Evolutionary conservation across 2,888 invertebrate species (phyloP), one percentile per base, ranked within the genome.

Genomic region (Drosophila gaucha): DNA sequence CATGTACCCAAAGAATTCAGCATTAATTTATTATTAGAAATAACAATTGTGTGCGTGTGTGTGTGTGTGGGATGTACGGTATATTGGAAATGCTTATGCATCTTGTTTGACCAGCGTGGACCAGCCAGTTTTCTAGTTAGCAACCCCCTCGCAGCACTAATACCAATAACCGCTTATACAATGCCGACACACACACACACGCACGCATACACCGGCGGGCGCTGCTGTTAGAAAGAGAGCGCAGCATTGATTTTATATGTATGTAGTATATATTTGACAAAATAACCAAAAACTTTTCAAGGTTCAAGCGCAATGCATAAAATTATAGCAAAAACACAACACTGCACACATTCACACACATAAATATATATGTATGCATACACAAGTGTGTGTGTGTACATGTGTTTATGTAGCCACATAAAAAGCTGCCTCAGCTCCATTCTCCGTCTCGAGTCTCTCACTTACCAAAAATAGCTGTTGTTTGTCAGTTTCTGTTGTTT

Each of bases 221-320:
- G 24, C 41, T 28, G 10, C 16, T 26, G 57, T 22, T 14, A 60
- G 55, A 63, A 59, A 67, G 59, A 78, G 76, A 85, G 62, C 63
- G 35, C 30, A 59, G 47, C 78, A 82, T 87, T 82, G 87, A 87
- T 87, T 82, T 86, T 86, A 74, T 75, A 71, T 77, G 39, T 60
- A 35, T 35, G 44, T 43, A 74, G 6, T 44, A 44, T 44, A 44
- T 26, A 44, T 44, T 44, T 64, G 59, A 78, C 63, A 69, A 64
- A 68, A 30, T 57, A 47, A 39, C 41, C 43, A 41, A 60, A 66
- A 54, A 55, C 36, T 49, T 56, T 82, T 82, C 75, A 85, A 82
- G 87, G 82, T 78, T 87, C 35, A 57, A 35, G 44, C 44, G 36
- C 20, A 38, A 66, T 56, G 38, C 50, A 60, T 36, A 20, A 63